These are phyloP conservation scores for Eciton burchellii DNA, from an alignment of 1,140 invertebrate species.

Conservation along the genomic window DNA sequence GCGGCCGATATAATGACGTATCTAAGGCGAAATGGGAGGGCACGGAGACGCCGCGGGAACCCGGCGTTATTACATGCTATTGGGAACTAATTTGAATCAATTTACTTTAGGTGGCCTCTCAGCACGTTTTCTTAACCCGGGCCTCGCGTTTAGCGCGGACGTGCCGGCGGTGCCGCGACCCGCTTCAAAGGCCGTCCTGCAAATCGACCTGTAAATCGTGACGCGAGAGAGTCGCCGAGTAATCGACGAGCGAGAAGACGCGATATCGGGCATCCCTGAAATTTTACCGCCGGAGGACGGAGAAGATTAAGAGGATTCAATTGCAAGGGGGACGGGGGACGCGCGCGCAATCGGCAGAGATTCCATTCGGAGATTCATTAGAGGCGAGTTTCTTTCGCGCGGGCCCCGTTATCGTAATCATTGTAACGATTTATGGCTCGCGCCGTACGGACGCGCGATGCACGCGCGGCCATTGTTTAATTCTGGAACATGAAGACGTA, in stretches of 20 bases:
- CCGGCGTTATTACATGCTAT: slow-evolving; percentile 82
- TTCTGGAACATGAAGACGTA: slow-evolving; percentile 17
- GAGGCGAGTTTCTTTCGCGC: neutral
- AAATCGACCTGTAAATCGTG: slow-evolving; percentile 57
- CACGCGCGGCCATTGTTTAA: neutral
- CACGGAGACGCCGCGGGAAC: slow-evolving; percentile 76
- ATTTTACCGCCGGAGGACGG: too few relatives aligned
- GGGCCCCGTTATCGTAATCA: neutral
- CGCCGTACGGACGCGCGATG: neutral
- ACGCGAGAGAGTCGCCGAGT: slow-evolving; percentile 27
- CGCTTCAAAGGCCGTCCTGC: slow-evolving; percentile 57
- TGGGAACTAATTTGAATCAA: slow-evolving; percentile 85
- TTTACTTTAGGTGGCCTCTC: slow-evolving; percentile 78
- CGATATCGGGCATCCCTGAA: neutral
- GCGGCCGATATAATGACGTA: slow-evolving; percentile 83
- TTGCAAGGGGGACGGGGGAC: too few relatives aligned
- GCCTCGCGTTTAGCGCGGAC: slow-evolving; percentile 65
- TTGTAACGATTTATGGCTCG: neutral
- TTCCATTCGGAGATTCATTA: neutral
- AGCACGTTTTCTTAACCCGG: slow-evolving; percentile 71
- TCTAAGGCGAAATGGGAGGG: slow-evolving; percentile 80
- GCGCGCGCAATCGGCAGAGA: neutral
- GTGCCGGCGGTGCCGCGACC: slow-evolving; percentile 54
- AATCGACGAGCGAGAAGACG: slow-evolving; percentile 21
- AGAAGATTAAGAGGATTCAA: neutral